These are phyloP conservation scores for Iphiclides podalirius DNA, from an alignment of 2,888 invertebrate species.

Conservation along the genomic window DNA sequence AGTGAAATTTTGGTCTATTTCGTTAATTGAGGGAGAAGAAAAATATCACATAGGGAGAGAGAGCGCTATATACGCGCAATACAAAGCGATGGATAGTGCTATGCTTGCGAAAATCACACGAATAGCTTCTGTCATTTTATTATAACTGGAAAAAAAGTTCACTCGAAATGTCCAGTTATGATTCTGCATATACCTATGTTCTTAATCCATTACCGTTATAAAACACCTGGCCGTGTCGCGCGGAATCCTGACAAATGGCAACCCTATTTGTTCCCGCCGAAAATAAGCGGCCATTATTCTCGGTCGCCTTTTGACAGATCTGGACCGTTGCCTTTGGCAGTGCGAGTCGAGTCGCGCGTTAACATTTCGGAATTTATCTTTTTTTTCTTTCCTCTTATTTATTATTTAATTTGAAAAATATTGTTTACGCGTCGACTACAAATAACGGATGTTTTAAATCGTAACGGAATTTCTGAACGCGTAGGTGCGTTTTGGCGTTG, in stretches of 20 bases:
- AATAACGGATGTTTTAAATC: conserved; percentile 19
- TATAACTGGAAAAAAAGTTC: too few relatives aligned
- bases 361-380: conserved; percentile 21
- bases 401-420: conserved; percentile 23
- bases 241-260: conserved; percentile 20
- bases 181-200: background rate
- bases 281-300: conserved; percentile 70
- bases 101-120: too few relatives aligned
- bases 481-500: conserved; percentile 3
- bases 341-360: conserved; percentile 29
- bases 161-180: background rate
- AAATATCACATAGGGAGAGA: too few relatives aligned
- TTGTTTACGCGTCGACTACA: conserved; percentile 33
- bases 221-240: conserved; percentile 12
- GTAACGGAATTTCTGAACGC: conserved; percentile 6
- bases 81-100: too few relatives aligned
- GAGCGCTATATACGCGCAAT: too few relatives aligned
- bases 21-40: too few relatives aligned
- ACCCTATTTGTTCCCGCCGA: conserved; percentile 58
- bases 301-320: conserved; percentile 65
- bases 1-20: too few relatives aligned
- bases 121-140: too few relatives aligned
- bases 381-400: conserved; percentile 23
- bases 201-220: conserved; percentile 3
- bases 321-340: conserved; percentile 62